Evolutionary conservation across 2,113 vertebrate species (phyloP).

Genomic region (Desmodus rotundus): DNA sequence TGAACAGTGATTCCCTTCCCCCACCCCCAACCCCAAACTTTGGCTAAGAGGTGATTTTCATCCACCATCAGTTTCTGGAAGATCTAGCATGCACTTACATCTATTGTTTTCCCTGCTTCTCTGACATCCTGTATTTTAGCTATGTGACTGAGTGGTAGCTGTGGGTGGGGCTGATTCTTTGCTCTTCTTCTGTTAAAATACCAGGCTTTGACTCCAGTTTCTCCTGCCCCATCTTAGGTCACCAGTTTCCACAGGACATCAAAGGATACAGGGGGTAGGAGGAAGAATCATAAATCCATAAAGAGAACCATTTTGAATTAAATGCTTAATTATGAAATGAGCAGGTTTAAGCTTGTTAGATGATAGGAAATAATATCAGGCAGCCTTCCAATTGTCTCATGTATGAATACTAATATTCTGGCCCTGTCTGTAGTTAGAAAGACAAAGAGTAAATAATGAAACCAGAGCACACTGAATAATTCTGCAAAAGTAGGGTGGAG

Average conservation of each 20-base stretch:
- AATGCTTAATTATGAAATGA: conserved; percentile 46
- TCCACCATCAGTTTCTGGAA: conserved; percentile 17
- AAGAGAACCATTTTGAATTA: conserved; percentile 45
- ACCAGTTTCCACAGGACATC: conserved; percentile 7
- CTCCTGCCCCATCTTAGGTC: conserved; percentile 11
- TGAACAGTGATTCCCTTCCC: neutral
- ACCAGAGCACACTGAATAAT: neutral
- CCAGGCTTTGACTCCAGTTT: neutral
- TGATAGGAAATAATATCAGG: conserved; percentile 37
- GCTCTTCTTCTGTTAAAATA: conserved; percentile 1
- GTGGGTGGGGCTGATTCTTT: neutral
- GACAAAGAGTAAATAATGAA: conserved; percentile 14
- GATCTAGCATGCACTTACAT: neutral
- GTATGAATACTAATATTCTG: conserved; percentile 10
- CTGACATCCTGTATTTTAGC: conserved; percentile 32
- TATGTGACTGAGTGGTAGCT: conserved; percentile 33
- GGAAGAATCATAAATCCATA: neutral
- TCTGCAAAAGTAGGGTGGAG: neutral
- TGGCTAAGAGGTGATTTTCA: conserved; percentile 41
- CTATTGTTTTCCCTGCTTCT: conserved; percentile 22
- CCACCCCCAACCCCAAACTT: neutral
- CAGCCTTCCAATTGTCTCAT: conserved; percentile 10
- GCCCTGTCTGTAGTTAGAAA: conserved; percentile 13
- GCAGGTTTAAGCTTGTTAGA: conserved; percentile 46
- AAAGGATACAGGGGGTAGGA: neutral